Percentiles rank a stretch among this genome's conserved stretches.
Evolutionary conservation across 2,888 invertebrate species (phyloP).

Genomic region (Chrysolina americana): DNA sequence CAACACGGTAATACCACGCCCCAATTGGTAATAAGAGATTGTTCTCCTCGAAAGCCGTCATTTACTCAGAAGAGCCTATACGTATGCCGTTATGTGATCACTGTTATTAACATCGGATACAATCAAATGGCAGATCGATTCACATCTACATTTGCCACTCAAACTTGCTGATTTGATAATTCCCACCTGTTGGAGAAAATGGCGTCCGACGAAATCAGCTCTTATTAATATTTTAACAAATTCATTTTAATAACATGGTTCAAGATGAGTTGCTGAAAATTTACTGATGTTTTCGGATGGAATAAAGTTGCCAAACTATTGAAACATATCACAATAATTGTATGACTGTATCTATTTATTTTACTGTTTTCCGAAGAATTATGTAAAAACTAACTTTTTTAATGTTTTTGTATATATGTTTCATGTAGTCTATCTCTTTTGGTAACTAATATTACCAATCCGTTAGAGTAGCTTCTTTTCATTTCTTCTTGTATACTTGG

Average conservation of each 20-base stretch:
- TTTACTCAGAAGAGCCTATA: conserved; percentile 1
- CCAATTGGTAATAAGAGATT: conserved; percentile 1
- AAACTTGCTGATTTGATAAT: conserved; percentile 8
- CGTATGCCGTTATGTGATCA: conserved; percentile 1
- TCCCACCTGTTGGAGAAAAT: not conserved
- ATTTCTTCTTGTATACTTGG: too few relatives aligned
- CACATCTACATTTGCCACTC: conserved; percentile 7
- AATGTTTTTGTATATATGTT: too few relatives aligned
- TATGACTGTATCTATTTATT: too few relatives aligned
- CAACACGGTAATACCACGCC: not conserved
- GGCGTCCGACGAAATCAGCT: not conserved
- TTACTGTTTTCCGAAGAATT: too few relatives aligned
- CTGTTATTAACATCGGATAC: conserved; percentile 4
- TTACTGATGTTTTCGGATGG: not conserved
- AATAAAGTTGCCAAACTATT: too few relatives aligned
- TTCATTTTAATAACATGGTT: not conserved
- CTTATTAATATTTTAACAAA: conserved; percentile 3
- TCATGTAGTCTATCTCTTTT: too few relatives aligned
- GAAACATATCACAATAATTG: too few relatives aligned
- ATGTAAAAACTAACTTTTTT: too few relatives aligned
- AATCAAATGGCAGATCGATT: conserved; percentile 2
- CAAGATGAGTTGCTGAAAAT: not conserved
- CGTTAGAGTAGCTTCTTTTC: too few relatives aligned
- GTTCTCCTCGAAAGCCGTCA: conserved; percentile 5
- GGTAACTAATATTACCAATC: too few relatives aligned